Base-by-base conservation (phyloP, 2,113 vertebrate species). In the Sarotherodon lohbergeri region DNA sequence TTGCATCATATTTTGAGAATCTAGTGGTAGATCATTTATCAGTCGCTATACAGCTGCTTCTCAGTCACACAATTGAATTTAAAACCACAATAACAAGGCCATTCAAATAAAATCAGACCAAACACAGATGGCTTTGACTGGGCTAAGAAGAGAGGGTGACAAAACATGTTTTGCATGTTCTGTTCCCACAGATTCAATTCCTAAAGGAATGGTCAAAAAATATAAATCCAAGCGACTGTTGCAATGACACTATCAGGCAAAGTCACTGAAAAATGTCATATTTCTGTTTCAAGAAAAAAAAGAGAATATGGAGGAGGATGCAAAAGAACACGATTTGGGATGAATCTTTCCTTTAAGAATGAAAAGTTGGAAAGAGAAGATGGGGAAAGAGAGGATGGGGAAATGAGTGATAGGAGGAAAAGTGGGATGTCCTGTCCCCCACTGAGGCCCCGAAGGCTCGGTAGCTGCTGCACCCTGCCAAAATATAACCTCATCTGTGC, bases 401-500 rank as follows among this genome's bases (percentile, higher is more conserved):
- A 82, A 52, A 94, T 93, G 91, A 95, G 85, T 91, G 94, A 95
- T 91, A 85, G 92, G 81, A 90, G 92, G 90, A 93, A 91, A 93
- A 90, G 86, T 90, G 88, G 94, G 90, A 88, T 92, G 90, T 91
- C 82, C 87, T 86, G 87, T 88, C 88, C 85, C 93, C 92, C 71
- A 83, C 88, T 82, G 86, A 92, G 92, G 86, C 90, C 93, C 88
- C 68, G 92, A 68, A 92, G 93, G 94, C 94, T 92, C 92, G 68
- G 94, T 95, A 95, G 94, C 91, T 93, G 79, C 86, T 88, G 43
- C 55, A 61, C 80, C 59, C 93, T 95, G 95, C 95, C 95, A 96
- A 93, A 93, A 93, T 86, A 93, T 95, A 95, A 95, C 93, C 92
- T 96, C 94, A 95, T 94, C 93, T 89, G 90, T 89, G 90, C 87